A percentile compares a stretch with the other conserved stretches of the same genome.
Conservation (phyloP, 2,797 vertebrate genomes). For the Prunella strophiata region DNA sequence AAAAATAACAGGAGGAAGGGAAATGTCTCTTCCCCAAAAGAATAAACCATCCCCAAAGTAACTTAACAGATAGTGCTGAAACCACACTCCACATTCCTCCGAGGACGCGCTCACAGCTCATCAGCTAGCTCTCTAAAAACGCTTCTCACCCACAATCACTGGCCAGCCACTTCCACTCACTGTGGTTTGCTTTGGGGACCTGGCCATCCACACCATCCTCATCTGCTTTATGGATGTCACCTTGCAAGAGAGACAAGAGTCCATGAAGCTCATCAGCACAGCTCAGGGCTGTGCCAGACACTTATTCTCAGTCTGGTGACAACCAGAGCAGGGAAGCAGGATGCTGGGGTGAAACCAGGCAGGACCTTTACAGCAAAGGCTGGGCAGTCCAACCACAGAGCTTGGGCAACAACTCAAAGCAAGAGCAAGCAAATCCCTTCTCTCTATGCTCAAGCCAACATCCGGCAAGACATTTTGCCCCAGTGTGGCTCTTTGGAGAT, state of each 20-base stretch:
- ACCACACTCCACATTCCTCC: not conserved
- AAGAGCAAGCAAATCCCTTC: not conserved
- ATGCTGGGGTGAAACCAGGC: not conserved
- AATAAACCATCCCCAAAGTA: too few relatives aligned
- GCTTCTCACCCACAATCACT: not conserved
- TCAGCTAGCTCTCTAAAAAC: not conserved
- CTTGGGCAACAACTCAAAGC: not conserved
- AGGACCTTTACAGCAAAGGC: not conserved
- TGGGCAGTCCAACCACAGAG: not conserved
- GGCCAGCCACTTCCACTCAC: rapidly evolving
- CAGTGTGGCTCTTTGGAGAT: not conserved
- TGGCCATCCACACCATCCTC: not conserved
- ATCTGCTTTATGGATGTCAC: not conserved
- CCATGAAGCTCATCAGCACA: not conserved
- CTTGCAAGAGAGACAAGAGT: not conserved
- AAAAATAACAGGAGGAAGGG: not conserved
- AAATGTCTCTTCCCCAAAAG: rapidly evolving
- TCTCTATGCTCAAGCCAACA: not conserved
- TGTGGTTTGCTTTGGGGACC: not conserved
- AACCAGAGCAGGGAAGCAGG: not conserved
- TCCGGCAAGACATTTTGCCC: not conserved
- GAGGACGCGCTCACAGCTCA: not conserved
- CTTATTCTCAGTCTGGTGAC: not conserved
- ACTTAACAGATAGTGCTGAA: not conserved
- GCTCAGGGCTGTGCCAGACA: rapidly evolving